Percentiles rank a stretch among this genome's conserved stretches.
Conservation (phyloP, 1,140 invertebrate genomes). For the Drosophila asahinai region DNA sequence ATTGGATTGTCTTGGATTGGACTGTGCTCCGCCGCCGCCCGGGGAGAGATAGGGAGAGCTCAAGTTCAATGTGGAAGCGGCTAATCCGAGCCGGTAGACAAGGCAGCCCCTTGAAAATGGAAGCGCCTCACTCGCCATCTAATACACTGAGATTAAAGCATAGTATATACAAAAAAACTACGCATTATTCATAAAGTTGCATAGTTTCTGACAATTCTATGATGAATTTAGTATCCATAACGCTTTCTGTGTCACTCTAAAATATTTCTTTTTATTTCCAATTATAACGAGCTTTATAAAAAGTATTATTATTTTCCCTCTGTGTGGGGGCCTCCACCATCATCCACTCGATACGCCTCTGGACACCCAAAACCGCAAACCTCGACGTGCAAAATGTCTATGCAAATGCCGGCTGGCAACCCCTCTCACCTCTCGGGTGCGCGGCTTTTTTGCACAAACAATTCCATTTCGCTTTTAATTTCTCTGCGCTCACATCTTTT, state of each 20-base stretch:
- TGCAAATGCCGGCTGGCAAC: slow-evolving; percentile 49
- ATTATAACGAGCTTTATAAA: background rate
- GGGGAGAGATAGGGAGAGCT: slow-evolving; percentile 34
- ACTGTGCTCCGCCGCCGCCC: slow-evolving; percentile 12
- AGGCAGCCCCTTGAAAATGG: slow-evolving; percentile 80
- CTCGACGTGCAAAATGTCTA: slow-evolving; percentile 55
- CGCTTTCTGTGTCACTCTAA: too few relatives aligned
- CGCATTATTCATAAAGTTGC: too few relatives aligned
- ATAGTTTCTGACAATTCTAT: too few relatives aligned
- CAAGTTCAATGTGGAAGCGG: slow-evolving; percentile 75
- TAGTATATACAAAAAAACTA: background rate
- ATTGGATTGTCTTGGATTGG: slow-evolving; percentile 44
- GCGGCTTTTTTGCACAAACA: slow-evolving; percentile 50
- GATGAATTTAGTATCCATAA: too few relatives aligned
- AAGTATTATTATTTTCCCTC: background rate
- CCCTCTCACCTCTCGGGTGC: background rate
- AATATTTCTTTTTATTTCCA: too few relatives aligned
- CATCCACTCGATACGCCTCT: slow-evolving; percentile 47
- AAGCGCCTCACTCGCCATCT: slow-evolving; percentile 63
- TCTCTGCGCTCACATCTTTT: slow-evolving; percentile 44
- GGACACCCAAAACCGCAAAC: slow-evolving; percentile 61
- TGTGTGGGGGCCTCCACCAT: slow-evolving; percentile 34
- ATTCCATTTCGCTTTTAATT: slow-evolving; percentile 63
- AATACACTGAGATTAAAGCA: background rate
- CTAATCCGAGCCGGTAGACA: slow-evolving; percentile 75